Percentiles rank a stretch among this genome's conserved stretches.
Conservation (phyloP, 2,113 vertebrate species). For the Riparia riparia region DNA sequence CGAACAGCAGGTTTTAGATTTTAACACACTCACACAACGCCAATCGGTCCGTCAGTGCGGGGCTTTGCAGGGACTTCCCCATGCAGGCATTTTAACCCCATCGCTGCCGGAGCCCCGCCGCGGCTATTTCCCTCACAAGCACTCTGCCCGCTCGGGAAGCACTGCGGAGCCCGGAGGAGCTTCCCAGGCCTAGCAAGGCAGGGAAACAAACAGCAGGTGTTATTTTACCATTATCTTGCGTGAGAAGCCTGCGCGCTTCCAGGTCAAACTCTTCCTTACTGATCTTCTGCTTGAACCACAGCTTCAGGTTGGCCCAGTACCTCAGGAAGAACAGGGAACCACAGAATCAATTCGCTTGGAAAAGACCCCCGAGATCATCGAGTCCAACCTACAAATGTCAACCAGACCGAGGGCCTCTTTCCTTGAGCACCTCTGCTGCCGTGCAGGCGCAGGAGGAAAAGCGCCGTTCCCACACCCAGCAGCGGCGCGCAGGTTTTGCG, state of each 20-base stretch:
- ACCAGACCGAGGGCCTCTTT: not conserved
- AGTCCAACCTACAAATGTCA: too few species aligned
- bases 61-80: not conserved
- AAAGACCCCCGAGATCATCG: not conserved
- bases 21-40: accelerated
- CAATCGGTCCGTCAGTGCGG: accelerated
- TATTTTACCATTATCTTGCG: constrained; percentile 91
- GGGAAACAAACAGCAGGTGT: accelerated
- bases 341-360: not conserved
- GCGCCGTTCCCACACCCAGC: accelerated
- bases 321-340: constrained; percentile 58
- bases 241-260: constrained; percentile 92
- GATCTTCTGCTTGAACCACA: constrained; percentile 99
- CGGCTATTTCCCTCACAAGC: not conserved
- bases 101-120: accelerated
- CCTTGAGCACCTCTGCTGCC: not conserved
- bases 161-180: not conserved
- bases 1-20: not conserved
- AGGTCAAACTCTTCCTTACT: constrained; percentile 98
- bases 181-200: not conserved
- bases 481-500: not conserved
- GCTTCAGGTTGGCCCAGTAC: constrained; percentile 97
- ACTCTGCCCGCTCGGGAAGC: not conserved
- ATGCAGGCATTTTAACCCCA: not conserved
- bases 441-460: too few species aligned